These are phyloP conservation scores for Scarus forsteni DNA, from an alignment of 2,797 vertebrate species.

Conservation along the genomic window DNA sequence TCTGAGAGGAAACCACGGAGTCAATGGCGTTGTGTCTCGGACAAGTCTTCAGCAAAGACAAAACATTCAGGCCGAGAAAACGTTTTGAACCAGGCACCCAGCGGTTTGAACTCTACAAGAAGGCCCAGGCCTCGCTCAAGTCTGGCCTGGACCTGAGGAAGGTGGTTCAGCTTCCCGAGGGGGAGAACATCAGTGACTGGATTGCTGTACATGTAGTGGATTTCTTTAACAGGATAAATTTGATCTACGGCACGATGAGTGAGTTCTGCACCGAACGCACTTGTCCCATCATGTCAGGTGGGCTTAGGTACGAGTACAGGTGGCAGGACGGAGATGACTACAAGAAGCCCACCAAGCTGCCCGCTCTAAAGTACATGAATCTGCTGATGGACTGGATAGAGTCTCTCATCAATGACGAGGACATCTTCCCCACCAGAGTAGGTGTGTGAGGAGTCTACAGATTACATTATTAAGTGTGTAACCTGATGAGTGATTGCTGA, in stretches of 20 bases:
- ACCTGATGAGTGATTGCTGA: conserved; percentile 13
- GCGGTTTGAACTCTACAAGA: conserved; percentile 97
- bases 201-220: conserved; percentile 98
- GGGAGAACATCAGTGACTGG: conserved; percentile 95
- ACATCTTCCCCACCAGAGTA: conserved; percentile 95
- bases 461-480: conserved; percentile 31
- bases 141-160: conserved; percentile 95
- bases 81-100: conserved; percentile 97
- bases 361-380: conserved; percentile 96
- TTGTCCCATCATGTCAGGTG: conserved; percentile 97
- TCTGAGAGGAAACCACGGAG: conserved; percentile 59
- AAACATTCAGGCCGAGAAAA: conserved; percentile 96
- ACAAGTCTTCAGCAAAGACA: conserved; percentile 99
- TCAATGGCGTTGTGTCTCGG: conserved; percentile 95
- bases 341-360: conserved; percentile 94
- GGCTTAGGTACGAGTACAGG: conserved; percentile 96
- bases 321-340: conserved; percentile 97
- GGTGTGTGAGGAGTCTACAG: conserved; percentile 74
- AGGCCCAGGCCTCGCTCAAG: conserved; percentile 97
- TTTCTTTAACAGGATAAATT: conserved; percentile 99
- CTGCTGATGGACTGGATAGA: conserved; percentile 99
- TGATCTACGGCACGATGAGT: conserved; percentile 98
- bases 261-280: conserved; percentile 94
- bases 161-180: conserved; percentile 94
- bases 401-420: conserved; percentile 95